Base-by-base conservation (phyloP, 2,888 invertebrate genomes). In the Euproctis similis region DNA sequence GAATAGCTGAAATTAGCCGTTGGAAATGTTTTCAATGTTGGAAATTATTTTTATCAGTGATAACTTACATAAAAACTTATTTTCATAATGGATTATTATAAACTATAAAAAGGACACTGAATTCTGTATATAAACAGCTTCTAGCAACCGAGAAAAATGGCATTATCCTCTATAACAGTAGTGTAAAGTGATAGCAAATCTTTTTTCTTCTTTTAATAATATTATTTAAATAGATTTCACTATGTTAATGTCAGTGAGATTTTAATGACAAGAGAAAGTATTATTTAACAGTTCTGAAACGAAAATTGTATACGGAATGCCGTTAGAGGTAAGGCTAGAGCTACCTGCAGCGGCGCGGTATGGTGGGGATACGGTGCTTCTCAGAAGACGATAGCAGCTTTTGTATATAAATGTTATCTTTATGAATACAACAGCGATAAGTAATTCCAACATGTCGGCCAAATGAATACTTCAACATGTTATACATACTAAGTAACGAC, bases 361-460 rank as follows among this genome's bases (percentile, higher is more conserved):
- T 4, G 6, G 6, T 21, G 34, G 37, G 52, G 56, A 51, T 68
- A 59, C 49, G 49, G 62, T 59, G 63, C 57, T 82, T 84, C 81
- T 74, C 44, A 63, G 84, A 81, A 82, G 71, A 64, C 71, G 71
- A 75, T 72, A 75, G 72, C 69, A 69, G 61, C 72, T 67, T 65
- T 67, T 65, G 74, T 75, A 69, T 76, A 76, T 72, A 71, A 77
- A 80, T 69, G 77, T 78, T 82, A 80, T 84, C 82, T 76, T 68
- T 67, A 62, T 64, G 73, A 77, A 70, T 63, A 67, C 5, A 8
- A 9, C 61, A 67, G 53, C 49, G 38, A 62, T n/a, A n/a, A n/a
- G n/a, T n/a, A n/a, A n/a, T n/a, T 59, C 73, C 61, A 63, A 72
- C 67, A 74, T 67, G 66, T 64, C 67, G 65, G 62, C 59, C 66